Conservation (phyloP, 2,888 invertebrate species). For the Megamerina dolium region DNA sequence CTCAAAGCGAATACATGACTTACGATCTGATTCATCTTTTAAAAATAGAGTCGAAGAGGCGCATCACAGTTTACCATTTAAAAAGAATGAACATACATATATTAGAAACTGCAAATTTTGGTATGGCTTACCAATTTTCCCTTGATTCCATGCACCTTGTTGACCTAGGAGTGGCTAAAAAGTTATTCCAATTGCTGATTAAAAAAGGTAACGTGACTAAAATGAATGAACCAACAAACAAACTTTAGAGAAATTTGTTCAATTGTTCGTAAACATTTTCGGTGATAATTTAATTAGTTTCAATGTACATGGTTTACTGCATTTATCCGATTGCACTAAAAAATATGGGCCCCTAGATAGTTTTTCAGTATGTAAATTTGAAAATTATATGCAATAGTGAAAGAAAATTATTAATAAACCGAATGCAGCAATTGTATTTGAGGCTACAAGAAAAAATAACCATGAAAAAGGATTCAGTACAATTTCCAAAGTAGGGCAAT, state of each 20-base stretch:
- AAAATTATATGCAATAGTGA: slow-evolving; percentile 4
- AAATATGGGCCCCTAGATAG: slow-evolving; percentile 4
- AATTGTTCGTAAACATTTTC: slow-evolving; percentile 4
- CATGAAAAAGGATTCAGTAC: background rate
- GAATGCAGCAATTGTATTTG: background rate
- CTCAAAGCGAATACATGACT: slow-evolving; percentile 8
- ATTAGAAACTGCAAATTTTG: slow-evolving; percentile 8
- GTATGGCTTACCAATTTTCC: slow-evolving; percentile 15
- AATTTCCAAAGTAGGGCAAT: slow-evolving; percentile 3
- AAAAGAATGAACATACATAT: slow-evolving; percentile 3
- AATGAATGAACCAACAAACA: slow-evolving; percentile 10
- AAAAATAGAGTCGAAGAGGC: slow-evolving; percentile 7
- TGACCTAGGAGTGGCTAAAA: slow-evolving; percentile 14
- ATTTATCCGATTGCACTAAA: slow-evolving; percentile 3
- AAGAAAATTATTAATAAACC: slow-evolving; percentile 4
- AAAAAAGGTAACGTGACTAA: slow-evolving; percentile 4
- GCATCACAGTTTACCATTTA: slow-evolving; percentile 3
- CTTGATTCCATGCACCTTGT: slow-evolving; percentile 10
- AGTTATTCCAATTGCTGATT: slow-evolving; percentile 7
- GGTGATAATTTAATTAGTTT: slow-evolving; percentile 5
- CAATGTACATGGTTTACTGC: slow-evolving; percentile 4
- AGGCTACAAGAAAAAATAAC: slow-evolving; percentile 2
- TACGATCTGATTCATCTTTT: slow-evolving; percentile 13
- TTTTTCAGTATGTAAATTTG: slow-evolving; percentile 7
- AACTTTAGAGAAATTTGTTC: slow-evolving; percentile 9